Conservation (phyloP, 2,797 vertebrate genomes). For the Cossypha polioptera region DNA sequence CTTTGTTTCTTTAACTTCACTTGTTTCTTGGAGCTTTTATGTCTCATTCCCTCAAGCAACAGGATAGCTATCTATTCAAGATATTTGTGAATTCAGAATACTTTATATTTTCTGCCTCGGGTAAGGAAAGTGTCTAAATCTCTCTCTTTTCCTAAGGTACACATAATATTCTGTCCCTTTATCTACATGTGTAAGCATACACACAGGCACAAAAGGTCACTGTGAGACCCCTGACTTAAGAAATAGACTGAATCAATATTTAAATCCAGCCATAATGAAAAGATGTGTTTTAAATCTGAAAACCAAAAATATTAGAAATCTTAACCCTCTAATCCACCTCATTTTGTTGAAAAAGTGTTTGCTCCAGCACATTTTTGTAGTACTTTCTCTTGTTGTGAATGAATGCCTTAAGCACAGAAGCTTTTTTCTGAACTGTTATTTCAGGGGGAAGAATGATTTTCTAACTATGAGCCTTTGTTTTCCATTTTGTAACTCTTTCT, state of each 20-base stretch:
- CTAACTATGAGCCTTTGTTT: slow-evolving; percentile 51
- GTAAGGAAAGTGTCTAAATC: not conserved
- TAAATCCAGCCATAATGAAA: not conserved
- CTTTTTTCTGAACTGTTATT: slow-evolving; percentile 1
- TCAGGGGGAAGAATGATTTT: slow-evolving; percentile 40
- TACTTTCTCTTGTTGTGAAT: slow-evolving; percentile 12
- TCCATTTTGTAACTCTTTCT: slow-evolving; percentile 7
- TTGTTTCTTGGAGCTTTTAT: slow-evolving; percentile 18
- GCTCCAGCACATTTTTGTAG: slow-evolving; percentile 39
- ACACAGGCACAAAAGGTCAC: not conserved
- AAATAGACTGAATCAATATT: not conserved
- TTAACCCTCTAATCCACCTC: not conserved
- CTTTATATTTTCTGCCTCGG: not conserved
- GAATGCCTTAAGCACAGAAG: not conserved
- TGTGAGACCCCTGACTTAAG: not conserved
- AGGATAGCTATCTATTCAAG: not conserved
- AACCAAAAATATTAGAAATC: not conserved
- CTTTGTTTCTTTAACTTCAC: slow-evolving; percentile 7
- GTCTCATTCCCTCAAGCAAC: slow-evolving; percentile 32
- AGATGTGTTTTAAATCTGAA: not conserved
- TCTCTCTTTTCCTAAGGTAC: not conserved
- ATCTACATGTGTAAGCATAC: accelerated
- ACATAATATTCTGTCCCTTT: not conserved
- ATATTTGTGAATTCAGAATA: not conserved
- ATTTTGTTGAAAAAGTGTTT: slow-evolving; percentile 7